These are phyloP conservation scores for Ellobium chinense DNA, from an alignment of 2,888 invertebrate genomes.

Conservation along the genomic window DNA sequence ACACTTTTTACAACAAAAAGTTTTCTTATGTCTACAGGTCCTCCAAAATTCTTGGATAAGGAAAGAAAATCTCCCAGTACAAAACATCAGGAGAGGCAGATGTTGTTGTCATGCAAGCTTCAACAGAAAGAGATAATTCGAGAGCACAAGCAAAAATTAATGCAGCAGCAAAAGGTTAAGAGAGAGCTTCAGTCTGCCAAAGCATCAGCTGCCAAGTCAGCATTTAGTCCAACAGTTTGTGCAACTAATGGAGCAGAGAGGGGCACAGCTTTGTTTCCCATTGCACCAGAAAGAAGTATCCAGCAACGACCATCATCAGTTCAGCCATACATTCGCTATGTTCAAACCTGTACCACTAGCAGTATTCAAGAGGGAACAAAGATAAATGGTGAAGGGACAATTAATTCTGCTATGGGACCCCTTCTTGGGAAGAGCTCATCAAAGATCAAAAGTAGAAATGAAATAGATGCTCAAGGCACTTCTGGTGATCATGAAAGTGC, in stretches of 20 bases:
- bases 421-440: not conserved
- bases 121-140: conserved; percentile 84
- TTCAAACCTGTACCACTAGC: not conserved
- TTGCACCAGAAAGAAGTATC: not conserved
- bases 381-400: not conserved
- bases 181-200: conserved; percentile 5
- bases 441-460: not conserved
- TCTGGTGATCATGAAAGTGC: not conserved
- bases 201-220: not conserved
- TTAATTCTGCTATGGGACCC: not conserved
- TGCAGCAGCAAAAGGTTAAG: conserved; percentile 12
- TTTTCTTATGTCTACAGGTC: not conserved
- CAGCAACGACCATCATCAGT: conserved; percentile 26
- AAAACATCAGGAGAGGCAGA: conserved; percentile 83
- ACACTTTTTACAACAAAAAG: too few species aligned
- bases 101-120: conserved; percentile 85
- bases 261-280: not conserved
- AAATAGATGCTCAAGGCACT: not conserved
- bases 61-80: conserved; percentile 45
- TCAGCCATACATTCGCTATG: conserved; percentile 19
- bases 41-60: conserved; percentile 19
- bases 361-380: not conserved
- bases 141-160: conserved; percentile 83
- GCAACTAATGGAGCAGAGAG: not conserved
- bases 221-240: not conserved